Percentiles rank a stretch among this genome's conserved stretches.
Conservation (phyloP, 2,888 invertebrate genomes). For the Amblyjoppa fuscipennis region DNA sequence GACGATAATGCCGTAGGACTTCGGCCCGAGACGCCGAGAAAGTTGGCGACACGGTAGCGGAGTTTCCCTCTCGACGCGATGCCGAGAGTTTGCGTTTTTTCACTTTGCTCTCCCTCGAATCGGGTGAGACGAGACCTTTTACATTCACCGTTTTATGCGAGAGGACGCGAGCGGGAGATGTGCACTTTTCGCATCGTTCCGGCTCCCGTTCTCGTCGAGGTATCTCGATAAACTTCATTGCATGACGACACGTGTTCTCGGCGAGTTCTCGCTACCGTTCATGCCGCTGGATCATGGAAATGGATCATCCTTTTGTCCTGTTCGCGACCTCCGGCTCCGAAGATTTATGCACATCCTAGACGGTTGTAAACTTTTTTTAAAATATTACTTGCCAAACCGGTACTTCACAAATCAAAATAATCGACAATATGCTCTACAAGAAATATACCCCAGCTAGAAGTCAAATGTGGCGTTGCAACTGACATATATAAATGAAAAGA, state of each 20-base stretch:
- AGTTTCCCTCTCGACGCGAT: conserved; percentile 4
- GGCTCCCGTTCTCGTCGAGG: not conserved
- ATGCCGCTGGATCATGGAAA: conserved; percentile 21
- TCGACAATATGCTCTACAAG: no score
- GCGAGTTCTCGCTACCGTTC: not conserved
- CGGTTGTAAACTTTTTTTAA: no score
- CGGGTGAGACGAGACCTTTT: not conserved
- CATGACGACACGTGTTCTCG: conserved; percentile 53
- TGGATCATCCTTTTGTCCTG: not conserved
- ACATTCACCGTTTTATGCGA: conserved; percentile 43
- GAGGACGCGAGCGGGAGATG: conserved; percentile 40
- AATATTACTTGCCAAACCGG: no score
- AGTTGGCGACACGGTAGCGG: conserved; percentile 4
- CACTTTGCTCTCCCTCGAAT: not conserved
- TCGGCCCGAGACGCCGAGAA: not conserved
- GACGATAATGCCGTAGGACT: conserved; percentile 26
- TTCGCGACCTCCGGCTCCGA: no score
- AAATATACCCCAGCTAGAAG: no score
- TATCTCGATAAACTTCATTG: conserved; percentile 61
- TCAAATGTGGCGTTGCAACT: no score
- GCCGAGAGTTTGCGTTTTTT: conserved; percentile 34
- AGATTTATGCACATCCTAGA: no score
- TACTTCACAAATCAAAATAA: no score
- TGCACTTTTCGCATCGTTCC: conserved; percentile 36
- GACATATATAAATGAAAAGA: no score